Conservation (phyloP, 2,113 vertebrate species). For the Perca flavescens region DNA sequence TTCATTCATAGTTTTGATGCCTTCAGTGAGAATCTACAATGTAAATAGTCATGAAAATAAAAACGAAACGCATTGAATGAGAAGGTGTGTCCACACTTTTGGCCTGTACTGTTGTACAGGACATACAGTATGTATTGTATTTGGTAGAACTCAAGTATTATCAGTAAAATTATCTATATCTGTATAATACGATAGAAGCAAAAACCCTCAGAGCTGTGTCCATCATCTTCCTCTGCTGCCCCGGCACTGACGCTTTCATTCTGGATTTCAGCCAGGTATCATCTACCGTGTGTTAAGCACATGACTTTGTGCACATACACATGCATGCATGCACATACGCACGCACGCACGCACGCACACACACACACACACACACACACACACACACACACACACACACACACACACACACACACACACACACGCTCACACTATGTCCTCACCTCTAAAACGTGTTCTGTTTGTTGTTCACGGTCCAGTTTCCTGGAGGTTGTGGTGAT, state of each 20-base stretch:
- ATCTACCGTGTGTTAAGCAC: too few species aligned
- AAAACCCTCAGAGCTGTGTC: background rate
- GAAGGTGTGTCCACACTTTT: too few species aligned
- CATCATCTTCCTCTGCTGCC: background rate
- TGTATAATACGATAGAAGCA: background rate
- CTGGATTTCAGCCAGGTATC: too few species aligned
- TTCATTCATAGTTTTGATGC: too few species aligned
- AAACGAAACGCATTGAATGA: too few species aligned
- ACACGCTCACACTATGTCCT: constrained; percentile 34
- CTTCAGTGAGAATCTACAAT: too few species aligned
- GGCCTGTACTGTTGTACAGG: too few species aligned
- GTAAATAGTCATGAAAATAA: too few species aligned
- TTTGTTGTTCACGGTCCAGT: constrained; percentile 95
- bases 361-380: background rate
- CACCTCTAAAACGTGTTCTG: constrained; percentile 96
- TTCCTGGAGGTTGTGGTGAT: constrained; percentile 95
- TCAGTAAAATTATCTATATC: background rate
- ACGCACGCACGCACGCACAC: too few species aligned
- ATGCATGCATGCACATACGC: too few species aligned
- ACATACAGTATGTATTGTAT: background rate
- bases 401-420: constrained; percentile 6
- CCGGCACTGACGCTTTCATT: background rate
- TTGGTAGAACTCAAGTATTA: background rate
- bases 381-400: background rate
- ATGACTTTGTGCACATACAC: too few species aligned